phyloP scores from a whole-genome alignment of 2,797 vertebrate species.

The Liasis olivaceus region DNA sequence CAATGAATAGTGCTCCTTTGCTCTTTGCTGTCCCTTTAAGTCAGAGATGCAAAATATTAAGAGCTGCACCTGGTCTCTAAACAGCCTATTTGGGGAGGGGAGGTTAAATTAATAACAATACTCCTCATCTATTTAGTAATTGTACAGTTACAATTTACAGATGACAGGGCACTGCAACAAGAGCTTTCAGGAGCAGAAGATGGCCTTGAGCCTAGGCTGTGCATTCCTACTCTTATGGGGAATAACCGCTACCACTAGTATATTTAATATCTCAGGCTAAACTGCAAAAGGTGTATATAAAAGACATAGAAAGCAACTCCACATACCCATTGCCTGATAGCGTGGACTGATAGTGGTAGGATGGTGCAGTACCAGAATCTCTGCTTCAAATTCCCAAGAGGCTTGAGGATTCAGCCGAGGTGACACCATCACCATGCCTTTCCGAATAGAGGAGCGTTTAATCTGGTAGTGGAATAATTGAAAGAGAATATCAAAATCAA shows the following conservation, averaged over 20 bases:
- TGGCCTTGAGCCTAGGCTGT: not conserved
- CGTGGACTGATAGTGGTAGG: conserved; percentile 94
- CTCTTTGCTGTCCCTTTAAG: not conserved
- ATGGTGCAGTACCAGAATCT: conserved; percentile 93
- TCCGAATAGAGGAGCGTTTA: conserved; percentile 94
- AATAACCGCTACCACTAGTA: not conserved
- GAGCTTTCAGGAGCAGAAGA: not conserved
- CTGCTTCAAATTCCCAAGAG: conserved; percentile 96
- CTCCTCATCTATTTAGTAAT: not conserved
- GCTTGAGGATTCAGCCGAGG: conserved; percentile 91
- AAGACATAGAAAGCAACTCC: not conserved
- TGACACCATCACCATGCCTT: conserved; percentile 98
- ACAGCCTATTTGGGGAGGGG: not conserved
- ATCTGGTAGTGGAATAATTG: conserved; percentile 74
- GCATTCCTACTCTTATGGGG: not conserved
- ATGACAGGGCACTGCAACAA: not conserved
- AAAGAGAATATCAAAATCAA: conserved; percentile 1
- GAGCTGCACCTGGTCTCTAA: not conserved
- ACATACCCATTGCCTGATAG: conserved; percentile 94
- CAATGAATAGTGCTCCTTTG: not conserved
- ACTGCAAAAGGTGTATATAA: conserved; percentile 7
- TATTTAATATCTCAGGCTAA: not conserved
- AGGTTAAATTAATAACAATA: not conserved
- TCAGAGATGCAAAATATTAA: not conserved
- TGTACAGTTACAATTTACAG: not conserved